Evolutionary conservation across 2,888 invertebrate genomes (phyloP).

Genomic region (Harpagoxenus sublaevis): DNA sequence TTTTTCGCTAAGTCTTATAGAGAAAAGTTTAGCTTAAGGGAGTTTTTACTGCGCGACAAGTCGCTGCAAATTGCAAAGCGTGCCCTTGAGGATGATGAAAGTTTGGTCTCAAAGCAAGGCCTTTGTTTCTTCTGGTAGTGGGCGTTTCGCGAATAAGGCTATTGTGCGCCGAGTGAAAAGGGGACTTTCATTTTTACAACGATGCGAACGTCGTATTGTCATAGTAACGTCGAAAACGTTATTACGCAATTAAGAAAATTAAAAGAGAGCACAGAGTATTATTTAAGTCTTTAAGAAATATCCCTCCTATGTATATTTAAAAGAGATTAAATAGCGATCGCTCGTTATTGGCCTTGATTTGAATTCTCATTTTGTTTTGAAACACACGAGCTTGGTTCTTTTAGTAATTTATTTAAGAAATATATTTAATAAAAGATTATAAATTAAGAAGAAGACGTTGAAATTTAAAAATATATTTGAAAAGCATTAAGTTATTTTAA

Average conservation of each 20-base stretch:
- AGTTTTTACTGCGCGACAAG: slow-evolving; percentile 45
- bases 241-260: slow-evolving; percentile 50
- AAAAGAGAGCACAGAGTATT: background rate
- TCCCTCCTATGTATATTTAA: too few relatives aligned
- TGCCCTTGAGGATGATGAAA: slow-evolving; percentile 57
- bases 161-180: slow-evolving; percentile 42
- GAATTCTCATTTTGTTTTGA: too few relatives aligned
- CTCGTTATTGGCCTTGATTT: too few relatives aligned
- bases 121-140: slow-evolving; percentile 45
- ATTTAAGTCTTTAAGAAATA: background rate
- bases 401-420: background rate
- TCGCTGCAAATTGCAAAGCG: slow-evolving; percentile 53
- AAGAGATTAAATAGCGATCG: too few relatives aligned
- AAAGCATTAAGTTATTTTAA: background rate
- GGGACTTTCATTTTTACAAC: slow-evolving; percentile 43
- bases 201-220: slow-evolving; percentile 40
- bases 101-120: slow-evolving; percentile 50
- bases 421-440: background rate
- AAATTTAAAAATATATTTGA: background rate
- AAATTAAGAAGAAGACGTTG: background rate
- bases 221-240: slow-evolving; percentile 20
- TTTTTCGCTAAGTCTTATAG: slow-evolving; percentile 33
- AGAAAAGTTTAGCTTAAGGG: slow-evolving; percentile 52
- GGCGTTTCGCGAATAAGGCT: slow-evolving; percentile 46
- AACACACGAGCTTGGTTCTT: too few relatives aligned